phyloP scores from a whole-genome alignment of 2,888 invertebrate species.

The Pseudococcus viburni region DNA sequence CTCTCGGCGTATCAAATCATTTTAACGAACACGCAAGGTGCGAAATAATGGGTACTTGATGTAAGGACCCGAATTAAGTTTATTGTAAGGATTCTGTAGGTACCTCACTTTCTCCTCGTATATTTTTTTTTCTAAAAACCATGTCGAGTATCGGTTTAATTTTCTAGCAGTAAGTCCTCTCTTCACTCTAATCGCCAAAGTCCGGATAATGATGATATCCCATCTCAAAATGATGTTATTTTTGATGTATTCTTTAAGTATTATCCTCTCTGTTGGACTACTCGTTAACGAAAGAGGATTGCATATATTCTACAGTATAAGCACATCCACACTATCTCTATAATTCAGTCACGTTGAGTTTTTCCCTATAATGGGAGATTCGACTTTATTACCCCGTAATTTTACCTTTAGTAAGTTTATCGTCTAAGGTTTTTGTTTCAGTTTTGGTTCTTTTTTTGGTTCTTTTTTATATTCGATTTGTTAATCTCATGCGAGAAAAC shows the following conservation, averaged over 20 bases:
- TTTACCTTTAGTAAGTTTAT: conserved; percentile 38
- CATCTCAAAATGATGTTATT: not conserved
- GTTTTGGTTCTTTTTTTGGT: not conserved
- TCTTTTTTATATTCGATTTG: not conserved
- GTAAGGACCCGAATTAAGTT: conserved; percentile 55
- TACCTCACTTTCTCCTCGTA: not conserved
- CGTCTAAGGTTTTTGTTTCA: not conserved
- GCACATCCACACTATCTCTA: conserved; percentile 54
- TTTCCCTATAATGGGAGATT: conserved; percentile 46
- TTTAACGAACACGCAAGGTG: conserved; percentile 57
- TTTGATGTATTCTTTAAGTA: conserved; percentile 3
- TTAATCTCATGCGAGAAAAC: conserved; percentile 9
- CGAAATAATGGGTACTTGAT: conserved; percentile 55
- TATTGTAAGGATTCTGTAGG: conserved; percentile 1
- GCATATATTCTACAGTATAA: conserved; percentile 50
- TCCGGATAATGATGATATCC: conserved; percentile 31
- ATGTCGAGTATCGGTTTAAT: not conserved
- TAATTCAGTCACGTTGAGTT: conserved; percentile 37
- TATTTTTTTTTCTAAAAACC: not conserved
- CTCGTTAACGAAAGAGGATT: conserved; percentile 22
- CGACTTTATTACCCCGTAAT: conserved; percentile 46
- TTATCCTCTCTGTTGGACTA: conserved; percentile 23
- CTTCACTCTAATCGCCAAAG: not conserved
- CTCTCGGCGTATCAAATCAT: conserved; percentile 24
- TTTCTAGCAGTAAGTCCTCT: not conserved